Base-by-base conservation (phyloP, 2,797 vertebrate genomes). In the Esox lucius region DNA sequence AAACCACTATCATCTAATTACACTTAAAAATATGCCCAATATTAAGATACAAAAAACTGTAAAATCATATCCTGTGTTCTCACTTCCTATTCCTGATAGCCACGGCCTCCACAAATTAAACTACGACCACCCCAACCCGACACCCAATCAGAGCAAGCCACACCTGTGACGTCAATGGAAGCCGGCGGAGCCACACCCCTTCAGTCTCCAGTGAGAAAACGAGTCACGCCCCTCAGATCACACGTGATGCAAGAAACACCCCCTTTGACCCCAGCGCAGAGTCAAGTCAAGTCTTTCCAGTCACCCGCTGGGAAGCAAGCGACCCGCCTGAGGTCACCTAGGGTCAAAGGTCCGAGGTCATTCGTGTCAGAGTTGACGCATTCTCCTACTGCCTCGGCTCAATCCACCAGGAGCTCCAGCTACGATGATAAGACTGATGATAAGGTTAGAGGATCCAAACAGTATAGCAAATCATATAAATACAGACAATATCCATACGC, bases 71-170 rank as follows among this genome's bases (percentile, higher is more conserved):
- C 3, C 56, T 61, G 56, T 61, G n/a, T 61, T 61, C 48, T 71
- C 68, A 46, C 22, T 26, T 3, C 51, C 72, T 39, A 51, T 17
- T 15, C 80, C 9, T 78, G 31, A 70, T 8, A 89, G 87, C 80
- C 78, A 68, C 84, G 9, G 68, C 87, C 86, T 78, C 81, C 81
- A 49, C 24, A 83, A 39, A 80, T 80, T 66, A 86, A 86, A 76
- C 77, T 88, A 78, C 85, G 83, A 73, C 81, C 73, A 61, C 82
- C 76, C 6, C 78, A 77, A 22, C 77, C 77, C 19, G 75, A 64
- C 0, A 1, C 71, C 49, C 67, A 16, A 69, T 0, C 74, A 16
- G 78, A 73, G 12, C 24, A 22, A 15, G 65, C 66, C n/a, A 15
- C 35, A 1, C 5, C 83, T 16, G 66, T 64, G 49, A 85, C 74